Evolutionary conservation across 2,888 invertebrate genomes (phyloP).

Genomic region (Buathra laborator): DNA sequence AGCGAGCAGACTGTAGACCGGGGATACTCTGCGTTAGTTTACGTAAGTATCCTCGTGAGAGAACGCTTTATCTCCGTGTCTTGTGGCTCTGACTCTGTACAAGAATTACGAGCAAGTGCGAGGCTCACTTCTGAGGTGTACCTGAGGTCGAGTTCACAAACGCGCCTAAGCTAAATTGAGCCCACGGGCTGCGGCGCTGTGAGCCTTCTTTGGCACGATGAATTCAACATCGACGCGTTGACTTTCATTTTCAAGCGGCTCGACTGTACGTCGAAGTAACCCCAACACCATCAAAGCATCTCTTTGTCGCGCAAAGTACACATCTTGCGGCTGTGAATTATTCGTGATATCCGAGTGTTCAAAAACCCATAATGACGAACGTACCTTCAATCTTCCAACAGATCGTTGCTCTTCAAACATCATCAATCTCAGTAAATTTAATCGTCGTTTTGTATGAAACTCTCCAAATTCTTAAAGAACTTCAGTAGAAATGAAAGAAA

Average conservation of each 20-base stretch:
- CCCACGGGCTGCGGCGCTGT: constrained; percentile 33
- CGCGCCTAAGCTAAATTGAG: constrained; percentile 63
- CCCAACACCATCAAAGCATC: not conserved
- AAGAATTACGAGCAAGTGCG: constrained; percentile 55
- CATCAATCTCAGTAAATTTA: constrained; percentile 25
- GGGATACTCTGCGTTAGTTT: constrained; percentile 54
- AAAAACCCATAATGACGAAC: too few species aligned
- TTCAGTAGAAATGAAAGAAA: not conserved
- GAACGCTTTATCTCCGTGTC: constrained; percentile 55
- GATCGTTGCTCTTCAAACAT: too few species aligned
- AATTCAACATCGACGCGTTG: constrained; percentile 17
- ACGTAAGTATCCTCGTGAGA: constrained; percentile 64
- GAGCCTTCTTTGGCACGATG: constrained; percentile 17
- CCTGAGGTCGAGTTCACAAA: constrained; percentile 57
- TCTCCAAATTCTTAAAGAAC: not conserved
- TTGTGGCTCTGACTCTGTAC: constrained; percentile 21
- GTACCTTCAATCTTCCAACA: too few species aligned
- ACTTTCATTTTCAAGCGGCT: constrained; percentile 31
- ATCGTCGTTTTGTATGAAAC: constrained; percentile 28
- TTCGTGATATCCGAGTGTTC: constrained; percentile 5
- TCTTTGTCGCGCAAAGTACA: constrained; percentile 1
- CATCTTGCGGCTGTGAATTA: constrained; percentile 19
- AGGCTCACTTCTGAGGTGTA: constrained; percentile 48
- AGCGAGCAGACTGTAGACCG: not conserved
- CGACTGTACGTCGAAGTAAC: constrained; percentile 16